Evolutionary conservation across 2,113 vertebrate species (phyloP).

Genomic region (Hippotragus niger): DNA sequence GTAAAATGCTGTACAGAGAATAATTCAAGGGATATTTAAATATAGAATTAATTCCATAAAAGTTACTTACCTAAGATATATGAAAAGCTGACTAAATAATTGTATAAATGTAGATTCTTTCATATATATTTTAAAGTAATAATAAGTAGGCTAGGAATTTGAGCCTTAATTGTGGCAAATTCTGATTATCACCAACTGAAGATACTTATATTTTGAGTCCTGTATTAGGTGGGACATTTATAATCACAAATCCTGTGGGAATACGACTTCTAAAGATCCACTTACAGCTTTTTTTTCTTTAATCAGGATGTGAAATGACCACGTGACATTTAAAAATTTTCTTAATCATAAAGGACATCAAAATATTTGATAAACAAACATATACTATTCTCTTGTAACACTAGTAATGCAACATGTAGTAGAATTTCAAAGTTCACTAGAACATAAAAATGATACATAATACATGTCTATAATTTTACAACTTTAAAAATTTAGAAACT

Average conservation of each 20-base stretch:
- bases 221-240: background rate
- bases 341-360: background rate
- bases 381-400: background rate
- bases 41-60: constrained; percentile 39
- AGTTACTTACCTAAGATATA: constrained; percentile 63
- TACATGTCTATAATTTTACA: background rate
- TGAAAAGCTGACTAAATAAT: background rate
- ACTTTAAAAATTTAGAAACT: background rate
- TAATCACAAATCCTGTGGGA: background rate
- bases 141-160: background rate
- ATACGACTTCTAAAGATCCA: background rate
- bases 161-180: constrained; percentile 12
- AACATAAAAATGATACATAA: background rate
- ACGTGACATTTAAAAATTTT: background rate
- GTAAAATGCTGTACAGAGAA: background rate
- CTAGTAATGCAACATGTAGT: background rate
- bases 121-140: background rate
- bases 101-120: background rate
- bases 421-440: background rate
- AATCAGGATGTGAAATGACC: background rate
- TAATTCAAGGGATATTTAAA: constrained; percentile 11
- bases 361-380: background rate
- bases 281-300: background rate
- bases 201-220: background rate
- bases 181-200: background rate